A percentile compares a stretch with the other conserved stretches of the same genome.
Conservation (phyloP, 2,888 invertebrate genomes). For the Hyposoter didymator region DNA sequence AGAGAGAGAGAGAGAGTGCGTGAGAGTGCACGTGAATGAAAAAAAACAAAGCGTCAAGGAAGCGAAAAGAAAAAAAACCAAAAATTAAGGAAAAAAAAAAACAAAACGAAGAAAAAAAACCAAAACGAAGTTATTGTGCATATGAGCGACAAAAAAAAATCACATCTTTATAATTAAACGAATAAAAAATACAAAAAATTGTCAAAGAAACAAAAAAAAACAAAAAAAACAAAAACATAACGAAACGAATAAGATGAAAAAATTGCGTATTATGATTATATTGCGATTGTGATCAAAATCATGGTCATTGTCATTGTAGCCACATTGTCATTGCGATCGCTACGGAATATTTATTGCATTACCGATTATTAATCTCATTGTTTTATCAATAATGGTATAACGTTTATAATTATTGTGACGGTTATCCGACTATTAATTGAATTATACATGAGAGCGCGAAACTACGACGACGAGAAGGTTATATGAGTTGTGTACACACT, state of each 20-base stretch:
- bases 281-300: conserved; percentile 82
- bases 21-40: conserved; percentile 80
- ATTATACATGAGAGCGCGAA: conserved; percentile 82
- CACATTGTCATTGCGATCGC: conserved; percentile 76
- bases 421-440: conserved; percentile 78
- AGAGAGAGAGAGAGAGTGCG: conserved; percentile 82
- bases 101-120: conserved; percentile 74
- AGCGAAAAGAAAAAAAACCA: conserved; percentile 47
- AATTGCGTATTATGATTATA: conserved; percentile 83
- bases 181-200: conserved; percentile 37
- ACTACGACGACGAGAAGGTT: conserved; percentile 75
- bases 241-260: conserved; percentile 54
- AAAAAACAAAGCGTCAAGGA: conserved; percentile 56
- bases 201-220: conserved; percentile 42
- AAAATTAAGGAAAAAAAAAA: conserved; percentile 27
- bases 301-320: conserved; percentile 81
- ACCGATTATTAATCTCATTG: conserved; percentile 72
- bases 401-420: conserved; percentile 79
- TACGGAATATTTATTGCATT: conserved; percentile 73
- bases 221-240: conserved; percentile 34
- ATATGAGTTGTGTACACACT: conserved; percentile 82
- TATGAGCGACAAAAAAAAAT: conserved; percentile 79
- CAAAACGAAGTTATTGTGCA: conserved; percentile 81
- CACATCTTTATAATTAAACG: conserved; percentile 78
- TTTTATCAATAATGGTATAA: conserved; percentile 72